Conservation (phyloP, 2,797 vertebrate genomes). For the Adrianichthys oophorus region DNA sequence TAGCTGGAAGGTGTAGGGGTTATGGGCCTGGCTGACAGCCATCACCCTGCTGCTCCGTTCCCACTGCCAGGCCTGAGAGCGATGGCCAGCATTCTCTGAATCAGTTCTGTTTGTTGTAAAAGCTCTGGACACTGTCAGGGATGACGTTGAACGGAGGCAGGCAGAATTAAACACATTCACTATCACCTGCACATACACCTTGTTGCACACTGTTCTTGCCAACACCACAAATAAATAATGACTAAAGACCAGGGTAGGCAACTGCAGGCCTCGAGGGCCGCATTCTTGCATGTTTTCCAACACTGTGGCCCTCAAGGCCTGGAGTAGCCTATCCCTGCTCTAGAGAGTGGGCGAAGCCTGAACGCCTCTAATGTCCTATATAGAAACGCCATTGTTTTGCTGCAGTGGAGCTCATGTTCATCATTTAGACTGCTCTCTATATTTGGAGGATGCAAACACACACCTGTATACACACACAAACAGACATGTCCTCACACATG, state of each 20-base stretch:
- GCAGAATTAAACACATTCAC: slow-evolving; percentile 17
- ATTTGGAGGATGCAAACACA: slow-evolving; percentile 35
- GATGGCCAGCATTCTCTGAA: slow-evolving; percentile 44
- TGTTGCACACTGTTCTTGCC: slow-evolving; percentile 38
- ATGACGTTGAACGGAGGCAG: slow-evolving; percentile 28
- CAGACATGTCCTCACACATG: slow-evolving; percentile 7
- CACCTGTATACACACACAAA: too few relatives aligned
- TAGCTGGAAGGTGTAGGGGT: slow-evolving; percentile 60
- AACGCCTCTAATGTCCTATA: slow-evolving; percentile 68
- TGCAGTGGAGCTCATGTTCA: slow-evolving; percentile 68
- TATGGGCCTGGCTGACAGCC: slow-evolving; percentile 39
- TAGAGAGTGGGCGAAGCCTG: slow-evolving; percentile 41
- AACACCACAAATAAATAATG: slow-evolving; percentile 45
- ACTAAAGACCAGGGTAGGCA: too few relatives aligned
- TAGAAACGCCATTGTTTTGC: slow-evolving; percentile 71
- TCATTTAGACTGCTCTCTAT: slow-evolving; percentile 62
- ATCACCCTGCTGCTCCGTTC: slow-evolving; percentile 60
- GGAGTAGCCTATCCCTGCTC: slow-evolving; percentile 1
- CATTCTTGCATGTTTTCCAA: too few relatives aligned
- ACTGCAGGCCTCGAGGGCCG: too few relatives aligned
- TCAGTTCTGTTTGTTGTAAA: slow-evolving; percentile 65
- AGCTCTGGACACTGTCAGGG: slow-evolving; percentile 38
- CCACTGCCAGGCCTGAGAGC: slow-evolving; percentile 56
- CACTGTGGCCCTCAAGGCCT: too few relatives aligned
- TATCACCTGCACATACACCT: slow-evolving; percentile 62